phyloP scores from a whole-genome alignment of 2,797 vertebrate genomes.

The Ambastaia sidthimunki region DNA sequence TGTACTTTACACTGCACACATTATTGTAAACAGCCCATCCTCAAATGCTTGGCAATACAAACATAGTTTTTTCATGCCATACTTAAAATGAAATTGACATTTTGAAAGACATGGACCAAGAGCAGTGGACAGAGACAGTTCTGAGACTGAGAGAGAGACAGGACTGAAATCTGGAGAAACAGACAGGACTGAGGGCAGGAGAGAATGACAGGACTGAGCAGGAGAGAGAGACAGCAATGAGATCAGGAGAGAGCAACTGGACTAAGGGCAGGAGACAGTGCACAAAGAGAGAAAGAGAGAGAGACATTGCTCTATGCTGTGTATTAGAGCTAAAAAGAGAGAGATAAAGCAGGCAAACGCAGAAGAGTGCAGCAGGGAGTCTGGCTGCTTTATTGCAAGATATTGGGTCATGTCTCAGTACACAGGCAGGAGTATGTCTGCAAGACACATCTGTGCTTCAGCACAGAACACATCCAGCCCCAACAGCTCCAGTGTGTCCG shows the following conservation, averaged over 20 bases:
- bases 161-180: not conserved
- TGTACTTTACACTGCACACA: too few species aligned
- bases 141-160: not conserved
- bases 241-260: not conserved
- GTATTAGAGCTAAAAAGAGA: slow-evolving; percentile 23
- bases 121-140: not conserved
- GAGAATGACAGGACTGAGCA: not conserved
- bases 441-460: slow-evolving; percentile 26
- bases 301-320: slow-evolving; percentile 21
- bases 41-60: too few species aligned
- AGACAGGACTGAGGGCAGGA: not conserved
- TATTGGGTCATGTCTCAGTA: slow-evolving; percentile 46
- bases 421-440: slow-evolving; percentile 28
- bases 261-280: not conserved
- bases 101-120: not conserved
- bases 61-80: too few species aligned
- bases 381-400: slow-evolving; percentile 50
- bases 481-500: slow-evolving; percentile 11
- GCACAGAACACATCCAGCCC: not conserved
- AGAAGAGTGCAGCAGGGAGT: slow-evolving; percentile 42
- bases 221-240: not conserved
- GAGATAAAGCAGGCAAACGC: slow-evolving; percentile 29
- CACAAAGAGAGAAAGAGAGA: not conserved
- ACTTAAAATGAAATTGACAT: too few species aligned
- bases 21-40: too few species aligned